Evolutionary conservation across 2,888 invertebrate genomes (phyloP).

Genomic region (Lepas anatifera): DNA sequence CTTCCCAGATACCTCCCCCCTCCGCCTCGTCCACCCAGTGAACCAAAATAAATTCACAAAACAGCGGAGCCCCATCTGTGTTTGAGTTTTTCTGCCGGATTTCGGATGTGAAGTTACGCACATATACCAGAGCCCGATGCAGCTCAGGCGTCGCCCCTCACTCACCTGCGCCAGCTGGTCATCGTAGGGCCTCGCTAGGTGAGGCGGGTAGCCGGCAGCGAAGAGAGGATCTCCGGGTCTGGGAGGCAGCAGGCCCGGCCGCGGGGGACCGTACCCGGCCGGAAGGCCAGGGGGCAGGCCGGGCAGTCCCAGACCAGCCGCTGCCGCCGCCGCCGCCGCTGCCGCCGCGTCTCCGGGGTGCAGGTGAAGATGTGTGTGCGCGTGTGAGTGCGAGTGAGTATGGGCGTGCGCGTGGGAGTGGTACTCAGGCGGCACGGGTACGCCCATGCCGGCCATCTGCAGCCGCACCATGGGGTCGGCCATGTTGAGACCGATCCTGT

Average conservation of each 20-base stretch:
- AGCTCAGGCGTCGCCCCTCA: neutral
- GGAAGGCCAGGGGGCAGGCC: conserved; percentile 15
- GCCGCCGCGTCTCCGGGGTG: conserved; percentile 44
- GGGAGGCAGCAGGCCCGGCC: neutral
- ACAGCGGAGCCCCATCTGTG: no score
- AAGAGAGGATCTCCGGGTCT: neutral
- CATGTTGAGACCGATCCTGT: neutral
- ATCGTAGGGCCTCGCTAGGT: conserved; percentile 65
- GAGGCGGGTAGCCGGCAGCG: conserved; percentile 26
- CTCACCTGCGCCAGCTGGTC: conserved; percentile 61
- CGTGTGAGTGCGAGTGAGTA: conserved; percentile 82
- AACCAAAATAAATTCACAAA: no score
- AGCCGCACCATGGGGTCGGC: conserved; percentile 1
- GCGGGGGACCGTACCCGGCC: conserved; percentile 28
- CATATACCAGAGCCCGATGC: no score
- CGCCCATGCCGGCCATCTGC: conserved; percentile 2
- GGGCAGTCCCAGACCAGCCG: neutral
- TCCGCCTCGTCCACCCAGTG: neutral
- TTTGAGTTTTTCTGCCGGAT: no score
- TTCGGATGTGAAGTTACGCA: no score
- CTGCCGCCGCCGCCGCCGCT: conserved; percentile 2
- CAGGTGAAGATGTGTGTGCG: conserved; percentile 71
- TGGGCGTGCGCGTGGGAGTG: conserved; percentile 48
- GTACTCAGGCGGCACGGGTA: neutral
- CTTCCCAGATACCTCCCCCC: no score